Base-by-base conservation (phyloP, 2,797 vertebrate genomes). In the Pagetopsis macropterus region DNA sequence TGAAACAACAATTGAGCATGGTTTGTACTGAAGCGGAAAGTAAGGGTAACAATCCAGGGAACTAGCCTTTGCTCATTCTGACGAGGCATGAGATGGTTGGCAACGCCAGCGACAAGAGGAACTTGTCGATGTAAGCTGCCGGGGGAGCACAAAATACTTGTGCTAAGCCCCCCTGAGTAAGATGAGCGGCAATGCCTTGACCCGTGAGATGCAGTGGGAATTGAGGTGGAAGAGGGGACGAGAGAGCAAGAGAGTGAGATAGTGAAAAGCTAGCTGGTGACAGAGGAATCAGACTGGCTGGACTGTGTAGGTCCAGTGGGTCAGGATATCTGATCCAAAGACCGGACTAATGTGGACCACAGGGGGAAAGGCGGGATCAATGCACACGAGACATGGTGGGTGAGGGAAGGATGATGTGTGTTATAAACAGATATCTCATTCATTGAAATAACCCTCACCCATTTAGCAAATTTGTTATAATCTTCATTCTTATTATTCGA, bases 141-240 rank as follows among this genome's bases (percentile, higher is more conserved):
- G 76, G 33, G 78, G 60, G 72, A 75, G 78, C 66, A 77, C 70
- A 89, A 87, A 87, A 75, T 75, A 79, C 86, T 80, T 58, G 61
- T 51, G 70, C 83, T 84, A 84, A 84, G 77, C 76, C 65, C 79
- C 70, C 76, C 67, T 44, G 85, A 85, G 78, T 77, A 81, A 86
- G 86, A 90, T 69, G 83, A 88, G 87, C 27, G 7, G 73, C 81
- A 58, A 68, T 65, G 81, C 73, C 72, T 78, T 91, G 89, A 93
- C 88, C 91, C 71, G 23, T 87, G 83, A 87, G 82, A 83, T 81
- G 73, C 76, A 67, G 65, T 51, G 86, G 85, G 86, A 91, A 89
- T 78, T 81, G 85, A 84, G 83, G 81, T 84, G 77, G 84, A 85
- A 84, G 78, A 81, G 43, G 63, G 75, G 76, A 45, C 12, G 51